These are phyloP conservation scores for Proisotoma minuta DNA, from an alignment of 2,888 invertebrate species.

Conservation along the genomic window DNA sequence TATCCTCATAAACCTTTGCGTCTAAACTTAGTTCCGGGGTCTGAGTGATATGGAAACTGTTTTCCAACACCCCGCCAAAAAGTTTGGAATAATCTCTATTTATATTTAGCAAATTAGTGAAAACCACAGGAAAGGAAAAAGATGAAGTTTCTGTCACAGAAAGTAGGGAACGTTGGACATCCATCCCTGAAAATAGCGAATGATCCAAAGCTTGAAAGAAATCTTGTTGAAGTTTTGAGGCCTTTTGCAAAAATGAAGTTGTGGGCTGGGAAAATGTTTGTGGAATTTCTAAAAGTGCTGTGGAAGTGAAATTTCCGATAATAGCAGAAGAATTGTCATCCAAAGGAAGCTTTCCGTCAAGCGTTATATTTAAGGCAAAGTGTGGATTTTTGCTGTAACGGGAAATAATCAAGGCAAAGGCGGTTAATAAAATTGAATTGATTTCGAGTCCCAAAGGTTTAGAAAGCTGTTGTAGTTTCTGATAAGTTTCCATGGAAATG, in stretches of 20 bases:
- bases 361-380: neutral
- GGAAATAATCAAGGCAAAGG: neutral
- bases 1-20: constrained; percentile 2
- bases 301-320: neutral
- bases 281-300: neutral
- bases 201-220: neutral
- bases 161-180: neutral
- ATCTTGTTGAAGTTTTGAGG: neutral
- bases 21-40: neutral
- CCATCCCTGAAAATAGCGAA: neutral
- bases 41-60: neutral
- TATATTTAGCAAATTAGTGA: neutral
- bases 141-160: neutral
- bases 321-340: neutral
- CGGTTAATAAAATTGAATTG: neutral
- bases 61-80: neutral
- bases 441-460: neutral
- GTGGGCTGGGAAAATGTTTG: neutral
- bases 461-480: neutral
- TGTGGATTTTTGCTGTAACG: neutral
- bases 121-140: neutral
- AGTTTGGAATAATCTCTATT: neutral
- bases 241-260: neutral
- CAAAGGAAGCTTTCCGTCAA: neutral
- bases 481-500: neutral